Percentiles rank a stretch among this genome's conserved stretches.
Conservation (phyloP, 2,888 invertebrate genomes). For the Ectemnius cavifrons region DNA sequence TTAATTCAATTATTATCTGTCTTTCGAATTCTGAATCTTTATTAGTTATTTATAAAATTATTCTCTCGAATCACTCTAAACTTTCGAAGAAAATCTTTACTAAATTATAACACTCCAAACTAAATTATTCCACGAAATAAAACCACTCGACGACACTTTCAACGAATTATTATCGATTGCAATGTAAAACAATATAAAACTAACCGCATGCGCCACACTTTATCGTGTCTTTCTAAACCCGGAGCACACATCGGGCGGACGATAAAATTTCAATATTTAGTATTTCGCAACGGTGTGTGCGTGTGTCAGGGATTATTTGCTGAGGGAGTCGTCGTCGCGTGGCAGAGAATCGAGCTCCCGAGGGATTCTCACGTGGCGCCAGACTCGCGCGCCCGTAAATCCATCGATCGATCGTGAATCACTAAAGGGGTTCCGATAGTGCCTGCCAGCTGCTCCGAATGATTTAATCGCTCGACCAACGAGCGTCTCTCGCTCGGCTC, state of each 20-base stretch:
- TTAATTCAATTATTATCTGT: too few species aligned
- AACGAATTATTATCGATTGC: too few species aligned
- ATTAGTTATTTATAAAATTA: too few species aligned
- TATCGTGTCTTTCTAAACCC: conserved; percentile 63
- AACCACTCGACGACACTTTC: too few species aligned
- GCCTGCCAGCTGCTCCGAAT: conserved; percentile 3
- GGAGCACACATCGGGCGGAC: conserved; percentile 46
- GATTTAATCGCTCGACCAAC: conserved; percentile 39
- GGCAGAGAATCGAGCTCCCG: not conserved
- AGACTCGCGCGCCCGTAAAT: conserved; percentile 38
- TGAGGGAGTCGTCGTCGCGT: not conserved
- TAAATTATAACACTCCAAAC: too few species aligned
- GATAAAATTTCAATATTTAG: conserved; percentile 63
- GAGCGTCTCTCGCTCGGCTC: conserved; percentile 1
- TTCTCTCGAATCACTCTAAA: too few species aligned
- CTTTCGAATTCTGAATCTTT: too few species aligned
- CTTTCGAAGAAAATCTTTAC: too few species aligned
- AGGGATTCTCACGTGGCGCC: conserved; percentile 44
- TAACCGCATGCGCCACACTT: not conserved
- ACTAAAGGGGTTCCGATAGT: conserved; percentile 24
- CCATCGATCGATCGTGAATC: conserved; percentile 62
- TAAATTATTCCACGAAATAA: too few species aligned
- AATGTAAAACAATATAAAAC: too few species aligned
- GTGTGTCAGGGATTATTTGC: not conserved
- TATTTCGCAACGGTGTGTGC: conserved; percentile 40